Conservation (phyloP, 92 coral and sea anemone genomes). For the Umimayanthus kanabou region DNA sequence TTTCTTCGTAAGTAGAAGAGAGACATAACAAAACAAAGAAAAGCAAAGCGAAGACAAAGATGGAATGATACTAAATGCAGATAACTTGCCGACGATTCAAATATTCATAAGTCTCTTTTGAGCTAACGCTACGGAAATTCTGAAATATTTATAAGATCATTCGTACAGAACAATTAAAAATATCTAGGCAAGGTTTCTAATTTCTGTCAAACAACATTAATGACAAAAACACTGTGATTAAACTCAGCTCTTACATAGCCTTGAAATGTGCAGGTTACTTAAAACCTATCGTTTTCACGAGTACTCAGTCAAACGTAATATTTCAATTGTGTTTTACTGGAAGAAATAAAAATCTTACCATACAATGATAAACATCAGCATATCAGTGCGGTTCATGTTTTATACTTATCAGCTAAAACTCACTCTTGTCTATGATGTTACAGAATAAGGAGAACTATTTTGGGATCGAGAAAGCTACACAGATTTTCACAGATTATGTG, state of each 20-base stretch:
- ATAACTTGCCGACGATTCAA: no score
- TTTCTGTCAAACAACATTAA: not conserved
- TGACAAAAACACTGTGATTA: not conserved
- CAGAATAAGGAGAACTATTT: no score
- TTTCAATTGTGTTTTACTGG: not conserved
- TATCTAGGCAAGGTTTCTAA: not conserved
- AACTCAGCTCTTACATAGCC: not conserved
- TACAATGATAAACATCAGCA: not conserved
- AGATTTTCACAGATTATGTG: no score
- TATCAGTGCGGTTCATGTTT: no score
- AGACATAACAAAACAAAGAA: no score
- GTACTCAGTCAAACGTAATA: not conserved
- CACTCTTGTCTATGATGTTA: no score
- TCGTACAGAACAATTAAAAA: not conserved
- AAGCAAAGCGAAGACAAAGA: no score
- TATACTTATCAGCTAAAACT: no score
- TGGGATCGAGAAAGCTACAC: no score
- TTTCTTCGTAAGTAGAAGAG: not conserved
- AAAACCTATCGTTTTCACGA: not conserved
- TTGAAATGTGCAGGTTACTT: not conserved
- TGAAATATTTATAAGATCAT: not conserved
- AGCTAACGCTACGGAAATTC: not conserved
- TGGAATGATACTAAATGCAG: no score
- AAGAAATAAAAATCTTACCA: not conserved
- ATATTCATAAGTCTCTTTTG: no score